Base-by-base conservation (phyloP, 2,113 vertebrate genomes). In the Hipposideros armiger region DNA sequence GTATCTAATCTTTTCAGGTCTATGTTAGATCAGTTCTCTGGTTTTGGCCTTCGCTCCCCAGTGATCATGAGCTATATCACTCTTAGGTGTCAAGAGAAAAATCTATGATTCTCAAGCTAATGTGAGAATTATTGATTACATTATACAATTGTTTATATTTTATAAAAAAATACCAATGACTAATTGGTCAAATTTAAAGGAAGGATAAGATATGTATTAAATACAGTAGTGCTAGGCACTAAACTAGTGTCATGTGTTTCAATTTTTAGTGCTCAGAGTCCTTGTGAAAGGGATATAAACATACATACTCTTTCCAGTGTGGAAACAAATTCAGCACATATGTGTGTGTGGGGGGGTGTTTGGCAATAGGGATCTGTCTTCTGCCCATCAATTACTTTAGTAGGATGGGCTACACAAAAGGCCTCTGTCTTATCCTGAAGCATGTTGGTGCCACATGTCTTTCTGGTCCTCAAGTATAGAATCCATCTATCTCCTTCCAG, bases 291-390 rank as follows among this genome's bases (percentile, higher is more conserved):
- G 78, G 67, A 30, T 58, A 45, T 30, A 93, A 73, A 72, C 42
- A 62, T 9, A 26, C 10, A 42, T 56, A 69, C 22, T 87, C 36
- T 84, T 95, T 85, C n/a, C 45, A 66, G 45, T 52, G 47, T 36
- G 72, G 36, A 60, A 88, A 16, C 26, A 94, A 88, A 91, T 91
- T 82, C 54, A 78, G 66, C 47, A 77, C 73, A 82, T 66, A 64
- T 64, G 83, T 82, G 36, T 36, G 36, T 36, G 36, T 36, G 36
- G 50, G 42, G 36, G 3, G 56, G 24, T 70, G 52, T 7, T 7
- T 81, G 47, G 11, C 54, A 74, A 24, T 80, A 28, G 15, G 20
- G 30, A 81, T 85, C 20, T 62, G 30, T 91, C 77, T 86, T 92
- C 76, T 30, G 52, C 22, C 72, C 32, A 62, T 93, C 87, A 78